Percentiles rank a stretch among this genome's conserved stretches.
Evolutionary conservation across 2,113 vertebrate species (phyloP).

Genomic region (Sinocyclocheilus rhinocerous): DNA sequence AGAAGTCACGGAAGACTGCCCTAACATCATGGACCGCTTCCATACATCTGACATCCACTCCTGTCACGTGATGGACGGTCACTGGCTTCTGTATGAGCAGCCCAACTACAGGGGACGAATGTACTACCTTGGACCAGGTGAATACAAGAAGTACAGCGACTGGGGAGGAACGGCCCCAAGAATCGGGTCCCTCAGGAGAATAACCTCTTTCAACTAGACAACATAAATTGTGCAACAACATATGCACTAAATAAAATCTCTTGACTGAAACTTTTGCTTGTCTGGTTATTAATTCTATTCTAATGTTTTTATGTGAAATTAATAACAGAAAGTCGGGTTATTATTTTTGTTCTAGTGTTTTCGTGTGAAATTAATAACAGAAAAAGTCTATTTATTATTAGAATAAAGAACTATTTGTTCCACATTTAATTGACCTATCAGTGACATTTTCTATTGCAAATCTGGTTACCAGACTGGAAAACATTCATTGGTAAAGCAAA

Average conservation of each 20-base stretch:
- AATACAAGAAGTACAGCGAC: conserved; percentile 75
- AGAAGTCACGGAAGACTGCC: conserved; percentile 75
- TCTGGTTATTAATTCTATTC: background rate
- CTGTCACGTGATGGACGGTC: conserved; percentile 78
- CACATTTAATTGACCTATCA: background rate
- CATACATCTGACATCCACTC: conserved; percentile 74
- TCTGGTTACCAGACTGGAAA: conserved; percentile 16
- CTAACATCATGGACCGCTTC: conserved; percentile 72
- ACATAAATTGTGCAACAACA: background rate
- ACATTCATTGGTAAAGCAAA: background rate
- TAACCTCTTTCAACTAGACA: conserved; percentile 60
- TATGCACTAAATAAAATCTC: conserved; percentile 20
- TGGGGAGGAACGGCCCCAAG: conserved; percentile 41
- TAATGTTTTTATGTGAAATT: background rate
- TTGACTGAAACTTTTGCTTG: conserved; percentile 1
- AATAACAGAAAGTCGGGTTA: background rate
- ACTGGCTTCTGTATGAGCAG: conserved; percentile 80
- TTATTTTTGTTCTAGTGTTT: background rate
- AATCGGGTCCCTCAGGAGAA: conserved; percentile 46
- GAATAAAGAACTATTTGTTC: background rate
- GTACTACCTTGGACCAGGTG: conserved; percentile 76
- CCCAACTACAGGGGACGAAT: conserved; percentile 74
- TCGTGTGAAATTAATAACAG: background rate
- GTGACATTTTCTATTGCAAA: background rate
- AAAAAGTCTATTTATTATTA: background rate